Percentiles rank a stretch among this genome's conserved stretches.
These are phyloP conservation scores for Thymelicus lineola DNA, from an alignment of 2,888 invertebrate genomes.

Conservation along the genomic window DNA sequence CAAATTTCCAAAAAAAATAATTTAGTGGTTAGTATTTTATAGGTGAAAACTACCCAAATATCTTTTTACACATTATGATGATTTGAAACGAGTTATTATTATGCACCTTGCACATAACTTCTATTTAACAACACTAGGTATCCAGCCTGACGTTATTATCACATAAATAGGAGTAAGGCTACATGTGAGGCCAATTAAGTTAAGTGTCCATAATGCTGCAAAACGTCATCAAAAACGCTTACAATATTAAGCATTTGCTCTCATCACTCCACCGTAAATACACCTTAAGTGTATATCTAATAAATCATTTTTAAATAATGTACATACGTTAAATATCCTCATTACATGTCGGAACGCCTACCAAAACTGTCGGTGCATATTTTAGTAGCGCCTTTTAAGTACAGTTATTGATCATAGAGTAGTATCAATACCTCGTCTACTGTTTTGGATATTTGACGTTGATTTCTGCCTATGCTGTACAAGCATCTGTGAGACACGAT, in stretches of 20 bases:
- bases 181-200: slow-evolving; percentile 10
- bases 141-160: background rate
- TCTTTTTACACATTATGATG: no score
- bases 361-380: slow-evolving; percentile 75
- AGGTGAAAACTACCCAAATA: no score
- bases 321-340: slow-evolving; percentile 70
- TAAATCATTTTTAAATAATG: slow-evolving; percentile 73
- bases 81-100: no score
- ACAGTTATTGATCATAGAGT: slow-evolving; percentile 59
- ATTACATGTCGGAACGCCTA: slow-evolving; percentile 73
- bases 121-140: background rate
- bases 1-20: no score
- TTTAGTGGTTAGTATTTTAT: no score
- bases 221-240: slow-evolving; percentile 24
- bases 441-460: background rate
- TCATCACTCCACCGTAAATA: slow-evolving; percentile 33
- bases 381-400: slow-evolving; percentile 66
- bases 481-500: background rate
- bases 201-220: slow-evolving; percentile 29
- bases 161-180: background rate
- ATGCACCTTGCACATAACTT: no score
- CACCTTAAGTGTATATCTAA: slow-evolving; percentile 48
- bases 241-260: slow-evolving; percentile 36
- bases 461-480: background rate
- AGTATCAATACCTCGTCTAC: background rate